A percentile compares a stretch with the other conserved stretches of the same genome.
Conservation (phyloP, 2,797 vertebrate genomes). For the Anolis apletophallus region DNA sequence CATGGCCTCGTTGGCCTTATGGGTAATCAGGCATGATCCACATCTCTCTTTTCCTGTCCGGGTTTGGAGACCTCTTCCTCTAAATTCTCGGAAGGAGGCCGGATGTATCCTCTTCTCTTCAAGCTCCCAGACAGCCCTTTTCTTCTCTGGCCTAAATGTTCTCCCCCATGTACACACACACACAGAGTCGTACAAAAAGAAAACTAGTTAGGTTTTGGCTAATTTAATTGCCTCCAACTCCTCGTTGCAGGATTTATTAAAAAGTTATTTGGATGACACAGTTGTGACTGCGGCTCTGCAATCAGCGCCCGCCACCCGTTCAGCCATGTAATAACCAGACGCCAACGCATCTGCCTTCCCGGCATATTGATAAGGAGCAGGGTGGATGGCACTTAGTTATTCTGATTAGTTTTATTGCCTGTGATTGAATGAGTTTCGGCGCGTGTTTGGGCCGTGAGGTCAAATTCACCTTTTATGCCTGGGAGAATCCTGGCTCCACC, state of each 20-base stretch:
- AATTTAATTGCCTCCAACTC: constrained; percentile 61
- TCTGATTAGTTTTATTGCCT: constrained; percentile 46
- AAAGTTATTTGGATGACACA: constrained; percentile 50
- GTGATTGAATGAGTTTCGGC: constrained; percentile 25
- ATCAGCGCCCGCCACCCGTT: constrained; percentile 52
- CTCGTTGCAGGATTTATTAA: constrained; percentile 59
- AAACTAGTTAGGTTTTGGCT: constrained; percentile 45
- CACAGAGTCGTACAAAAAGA: neutral
- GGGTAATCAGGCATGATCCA: too few relatives aligned
- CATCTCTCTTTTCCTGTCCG: too few relatives aligned
- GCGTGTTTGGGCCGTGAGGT: neutral
- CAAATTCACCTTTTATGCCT: neutral
- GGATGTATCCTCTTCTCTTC: neutral
- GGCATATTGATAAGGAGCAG: constrained; percentile 27
- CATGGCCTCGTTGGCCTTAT: too few relatives aligned
- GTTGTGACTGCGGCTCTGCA: constrained; percentile 53
- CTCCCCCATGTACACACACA: neutral
- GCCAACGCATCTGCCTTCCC: constrained; percentile 41
- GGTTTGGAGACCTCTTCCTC: neutral
- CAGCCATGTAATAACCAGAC: constrained; percentile 55
- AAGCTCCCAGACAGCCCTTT: neutral
- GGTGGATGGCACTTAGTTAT: constrained; percentile 17
- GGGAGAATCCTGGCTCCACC: neutral
- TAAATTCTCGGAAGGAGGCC: neutral
- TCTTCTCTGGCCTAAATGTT: neutral